A percentile compares a stretch with the other conserved stretches of the same genome.
Conservation (phyloP, 35 echinoderm and acorn worm genomes). For the Ptychodera flava region DNA sequence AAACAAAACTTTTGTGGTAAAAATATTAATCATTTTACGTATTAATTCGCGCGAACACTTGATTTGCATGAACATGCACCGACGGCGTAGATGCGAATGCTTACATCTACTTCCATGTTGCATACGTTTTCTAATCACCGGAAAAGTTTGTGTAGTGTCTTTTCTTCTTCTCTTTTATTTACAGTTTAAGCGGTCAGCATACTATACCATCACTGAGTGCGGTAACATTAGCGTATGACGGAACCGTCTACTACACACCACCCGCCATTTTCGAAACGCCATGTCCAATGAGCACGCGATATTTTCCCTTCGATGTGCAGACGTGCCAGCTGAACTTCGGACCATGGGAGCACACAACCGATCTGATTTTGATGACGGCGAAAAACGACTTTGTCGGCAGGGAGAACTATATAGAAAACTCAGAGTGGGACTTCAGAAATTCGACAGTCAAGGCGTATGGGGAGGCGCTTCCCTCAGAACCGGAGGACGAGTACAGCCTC, state of each 20-base stretch:
- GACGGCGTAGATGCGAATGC: too few species aligned
- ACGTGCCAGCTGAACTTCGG: slow-evolving; percentile 76
- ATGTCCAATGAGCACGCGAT: slow-evolving; percentile 59
- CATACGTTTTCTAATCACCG: too few species aligned
- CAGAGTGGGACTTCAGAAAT: slow-evolving; percentile 87
- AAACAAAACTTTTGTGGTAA: too few species aligned
- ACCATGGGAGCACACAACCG: slow-evolving; percentile 79
- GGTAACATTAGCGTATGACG: slow-evolving; percentile 41
- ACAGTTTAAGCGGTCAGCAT: background rate
- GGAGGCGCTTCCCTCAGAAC: slow-evolving; percentile 63
- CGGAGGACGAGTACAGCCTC: slow-evolving; percentile 51
- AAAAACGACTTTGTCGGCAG: slow-evolving; percentile 30
- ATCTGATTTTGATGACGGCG: slow-evolving; percentile 60
- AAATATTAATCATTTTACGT: too few species aligned
- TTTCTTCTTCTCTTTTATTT: background rate
- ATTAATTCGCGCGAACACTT: too few species aligned
- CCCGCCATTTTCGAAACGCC: slow-evolving; percentile 84
- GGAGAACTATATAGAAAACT: slow-evolving; percentile 69
- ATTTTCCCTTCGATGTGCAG: slow-evolving; percentile 96
- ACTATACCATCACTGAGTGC: background rate
- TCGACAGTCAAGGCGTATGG: slow-evolving; percentile 62
- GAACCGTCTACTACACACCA: slow-evolving; percentile 62
- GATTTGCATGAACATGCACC: too few species aligned
- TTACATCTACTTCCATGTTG: too few species aligned
- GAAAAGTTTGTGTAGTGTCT: too few species aligned